Conservation (phyloP, 2,888 invertebrate species). For the Lutraria lutraria region DNA sequence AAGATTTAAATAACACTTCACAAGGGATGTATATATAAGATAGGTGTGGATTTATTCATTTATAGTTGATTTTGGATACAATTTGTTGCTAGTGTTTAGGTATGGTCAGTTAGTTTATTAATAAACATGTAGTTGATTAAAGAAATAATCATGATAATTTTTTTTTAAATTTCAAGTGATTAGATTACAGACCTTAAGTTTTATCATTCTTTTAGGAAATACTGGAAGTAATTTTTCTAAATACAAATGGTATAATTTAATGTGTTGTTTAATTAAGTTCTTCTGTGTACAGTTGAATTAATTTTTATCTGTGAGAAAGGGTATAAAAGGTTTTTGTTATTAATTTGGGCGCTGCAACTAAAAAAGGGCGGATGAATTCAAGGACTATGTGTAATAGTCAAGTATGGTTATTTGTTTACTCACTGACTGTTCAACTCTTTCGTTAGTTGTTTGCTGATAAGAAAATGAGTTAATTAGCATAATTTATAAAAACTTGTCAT, state of each 20-base stretch:
- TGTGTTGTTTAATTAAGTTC: too few species aligned
- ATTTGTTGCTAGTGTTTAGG: background rate
- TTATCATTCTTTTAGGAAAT: too few species aligned
- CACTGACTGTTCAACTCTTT: background rate
- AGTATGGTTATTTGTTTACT: background rate
- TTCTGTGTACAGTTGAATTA: too few species aligned
- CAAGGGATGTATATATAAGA: too few species aligned
- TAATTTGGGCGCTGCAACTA: too few species aligned
- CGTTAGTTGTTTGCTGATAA: constrained; percentile 2
- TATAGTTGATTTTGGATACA: background rate
- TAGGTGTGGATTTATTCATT: constrained; percentile 9
- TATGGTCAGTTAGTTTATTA: background rate
- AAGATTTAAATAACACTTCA: background rate
- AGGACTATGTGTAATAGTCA: background rate
- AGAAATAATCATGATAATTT: background rate
- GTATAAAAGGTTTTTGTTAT: too few species aligned
- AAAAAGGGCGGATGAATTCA: too few species aligned
- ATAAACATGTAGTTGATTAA: background rate
- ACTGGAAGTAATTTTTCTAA: too few species aligned
- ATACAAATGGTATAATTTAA: too few species aligned
- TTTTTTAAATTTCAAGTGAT: background rate
- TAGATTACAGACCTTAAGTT: too few species aligned
- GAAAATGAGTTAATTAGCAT: background rate
- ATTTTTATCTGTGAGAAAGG: too few species aligned
- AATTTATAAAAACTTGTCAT: constrained; percentile 1